Base-by-base conservation (phyloP, 2,888 invertebrate species). In the Patella pellucida region DNA sequence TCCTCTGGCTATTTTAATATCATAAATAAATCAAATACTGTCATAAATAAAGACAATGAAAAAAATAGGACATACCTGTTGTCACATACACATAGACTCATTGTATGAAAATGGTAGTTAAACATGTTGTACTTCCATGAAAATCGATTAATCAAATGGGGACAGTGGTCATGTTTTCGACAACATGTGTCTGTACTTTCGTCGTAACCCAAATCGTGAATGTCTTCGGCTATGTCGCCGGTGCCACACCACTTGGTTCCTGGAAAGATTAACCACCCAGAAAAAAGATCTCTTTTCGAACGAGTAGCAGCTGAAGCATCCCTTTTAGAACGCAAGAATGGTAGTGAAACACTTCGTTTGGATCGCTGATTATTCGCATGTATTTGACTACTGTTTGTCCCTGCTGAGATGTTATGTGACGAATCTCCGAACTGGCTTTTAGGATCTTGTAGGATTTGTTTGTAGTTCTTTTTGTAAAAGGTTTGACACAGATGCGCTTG, bases 201-300 rank as follows among this genome's bases (percentile, higher is more conserved):
- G 69, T 81, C 79, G 68, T 77, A 76, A 15, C 86, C 86, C 19
- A 85, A 75, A 74, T 86, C 85, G 14, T 81, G 75, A 52, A 76
- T 78, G 67, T 79, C 68, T 62, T 78, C 80, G 12, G 85, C 84
- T 9, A 80, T 80, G 73, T 85, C 81, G 2, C 86, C 86, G 16
- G 75, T 75, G 0, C 85, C 85, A 68, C 85, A 85, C 85, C 85
- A 85, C 69, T 84, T 83, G 0, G 85, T 85, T n/a, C 85, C 85
- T 14, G 81, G 79, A 68, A 80, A 81, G n/a, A 83, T 82, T 23
- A 81, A 69, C 79, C 79, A 79, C 3, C 79, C 78, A 0, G 81
- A 76, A 27, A 82, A 69, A 41, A 81, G 74, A 52, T 78, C 79
- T n/a, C 81, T 27, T 69, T 77, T 81, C 9, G 62, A 12, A 41